Evolutionary conservation across 2,888 invertebrate species (phyloP), one percentile per base, ranked within the genome.

Genomic region (Gari tellinella): DNA sequence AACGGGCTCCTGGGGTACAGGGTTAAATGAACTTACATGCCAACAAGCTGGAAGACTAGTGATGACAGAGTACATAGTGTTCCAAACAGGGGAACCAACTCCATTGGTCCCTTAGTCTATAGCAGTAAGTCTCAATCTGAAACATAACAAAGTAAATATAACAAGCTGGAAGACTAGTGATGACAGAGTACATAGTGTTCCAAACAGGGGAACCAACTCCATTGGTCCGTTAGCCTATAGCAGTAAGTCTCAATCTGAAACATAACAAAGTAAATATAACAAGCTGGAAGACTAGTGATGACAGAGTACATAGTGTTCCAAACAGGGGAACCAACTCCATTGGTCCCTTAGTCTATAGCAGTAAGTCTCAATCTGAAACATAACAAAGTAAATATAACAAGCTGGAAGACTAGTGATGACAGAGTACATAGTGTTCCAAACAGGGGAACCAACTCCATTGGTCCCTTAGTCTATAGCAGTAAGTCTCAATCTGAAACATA

Each of bases 21-120:
- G n/a, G n/a, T n/a, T n/a, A n/a, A n/a, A n/a, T n/a, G n/a, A 56
- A 23, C 88, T 83, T 82, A 88, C 88, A 87, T 57, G 58, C 88
- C 88, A 43, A 87, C 77, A 17, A 88, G 64, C 77, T 87, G 86
- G 41, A 83, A 80, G 52, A 72, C 74, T 19, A 85, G 65, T 38
- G 86, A 84, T 37, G 83, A 74, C 14, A 74, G 38, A 17, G 84
- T 79, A 31, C 85, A 82, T 1, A 82, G 60, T 72, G 78, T 76
- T 21, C 81, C 81, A 66, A 83, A 63, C 38, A 84, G 25, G 14
- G 55, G 43, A 31, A 70, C 53, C 45, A 78, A 21, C 52, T 82
- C 83, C 82, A 82, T 81, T 17, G 7, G n/a, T n/a, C n/a, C n/a
- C n/a, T n/a, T n/a, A n/a, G n/a, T n/a, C n/a, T n/a, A n/a, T n/a